phyloP scores from a whole-genome alignment of 2,888 invertebrate genomes.

The Protonemura montana region DNA sequence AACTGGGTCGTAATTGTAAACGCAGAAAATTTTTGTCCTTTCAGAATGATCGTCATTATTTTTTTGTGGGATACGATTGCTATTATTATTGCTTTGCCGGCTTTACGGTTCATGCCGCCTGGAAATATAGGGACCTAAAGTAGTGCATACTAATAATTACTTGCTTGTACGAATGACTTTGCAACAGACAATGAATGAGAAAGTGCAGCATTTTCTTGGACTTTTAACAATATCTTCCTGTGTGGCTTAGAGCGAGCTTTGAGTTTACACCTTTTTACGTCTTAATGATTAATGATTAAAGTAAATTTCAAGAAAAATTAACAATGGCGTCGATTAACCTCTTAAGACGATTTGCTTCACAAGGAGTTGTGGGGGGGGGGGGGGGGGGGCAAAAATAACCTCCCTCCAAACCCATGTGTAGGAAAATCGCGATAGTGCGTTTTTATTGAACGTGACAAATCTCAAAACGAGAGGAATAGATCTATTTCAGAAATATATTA shows the following conservation, averaged over 20 bases:
- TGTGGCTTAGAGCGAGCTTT: neutral
- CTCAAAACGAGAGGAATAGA: too few species aligned
- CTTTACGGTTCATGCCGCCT: neutral
- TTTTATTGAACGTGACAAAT: too few species aligned
- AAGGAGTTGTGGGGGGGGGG: too few species aligned
- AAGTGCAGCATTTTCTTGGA: neutral
- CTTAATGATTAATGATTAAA: neutral
- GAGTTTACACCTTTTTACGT: neutral
- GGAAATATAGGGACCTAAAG: neutral
- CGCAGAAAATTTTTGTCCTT: neutral
- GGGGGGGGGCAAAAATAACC: too few species aligned
- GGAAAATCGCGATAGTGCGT: too few species aligned
- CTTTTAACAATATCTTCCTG: neutral
- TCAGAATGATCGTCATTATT: constrained; percentile 7
- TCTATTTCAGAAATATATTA: too few species aligned
- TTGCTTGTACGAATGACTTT: neutral
- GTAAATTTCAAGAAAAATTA: neutral
- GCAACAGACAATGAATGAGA: neutral
- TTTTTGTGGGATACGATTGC: neutral
- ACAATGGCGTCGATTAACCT: neutral
- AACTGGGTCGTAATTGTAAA: neutral
- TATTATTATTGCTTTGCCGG: neutral
- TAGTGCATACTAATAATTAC: constrained; percentile 12
- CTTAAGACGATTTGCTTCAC: too few species aligned
- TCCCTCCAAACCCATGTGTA: too few species aligned